Evolutionary conservation across 2,888 invertebrate species (phyloP), one percentile per base, ranked within the genome.

Genomic region (Priocnemis perturbator): DNA sequence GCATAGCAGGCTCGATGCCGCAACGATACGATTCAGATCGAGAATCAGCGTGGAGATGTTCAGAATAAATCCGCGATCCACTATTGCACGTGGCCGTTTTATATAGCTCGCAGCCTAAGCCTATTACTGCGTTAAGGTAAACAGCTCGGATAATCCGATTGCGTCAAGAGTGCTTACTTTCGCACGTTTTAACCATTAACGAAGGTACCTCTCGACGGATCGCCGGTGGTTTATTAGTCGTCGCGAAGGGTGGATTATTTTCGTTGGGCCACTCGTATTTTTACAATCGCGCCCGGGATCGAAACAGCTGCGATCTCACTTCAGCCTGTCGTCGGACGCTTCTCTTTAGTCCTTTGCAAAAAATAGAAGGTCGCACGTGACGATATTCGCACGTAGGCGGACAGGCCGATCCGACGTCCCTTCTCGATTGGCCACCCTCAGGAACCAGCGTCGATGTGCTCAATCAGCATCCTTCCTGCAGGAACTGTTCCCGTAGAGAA

Each of bases 111-210:
- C 11, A 3, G 37, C 37, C 67, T 82, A 84, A 82, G 81, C 81
- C 83, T 83, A 83, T 86, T 86, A 83, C 69, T 67, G 59, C 61
- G 21, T 69, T 79, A 84, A 81, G 84, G 76, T 81, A 85, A 86
- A 85, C 81, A 83, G 52, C 63, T 21, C 19, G 58, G 50, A 63
- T 85, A 84, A 86, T 84, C 85, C 81, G 84, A 86, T 86, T 83
- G 81, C 72, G 63, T 79, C 67, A 72, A 83, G 85, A 81, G 85
- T 78, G 81, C 83, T 87, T 83, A 82, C 81, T 85, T 85, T 86
- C 84, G 86, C 86, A 85, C 86, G 85, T 86, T 87, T 83, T 83
- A 81, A 69, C 85, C 72, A 84, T 86, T 82, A 85, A 67, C 68
- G 71, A 60, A 37, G 37, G 64, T 45, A 26, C 19, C 52, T 48